Evolutionary conservation across 2,113 vertebrate species (phyloP).

Genomic region (Petroica traversi): DNA sequence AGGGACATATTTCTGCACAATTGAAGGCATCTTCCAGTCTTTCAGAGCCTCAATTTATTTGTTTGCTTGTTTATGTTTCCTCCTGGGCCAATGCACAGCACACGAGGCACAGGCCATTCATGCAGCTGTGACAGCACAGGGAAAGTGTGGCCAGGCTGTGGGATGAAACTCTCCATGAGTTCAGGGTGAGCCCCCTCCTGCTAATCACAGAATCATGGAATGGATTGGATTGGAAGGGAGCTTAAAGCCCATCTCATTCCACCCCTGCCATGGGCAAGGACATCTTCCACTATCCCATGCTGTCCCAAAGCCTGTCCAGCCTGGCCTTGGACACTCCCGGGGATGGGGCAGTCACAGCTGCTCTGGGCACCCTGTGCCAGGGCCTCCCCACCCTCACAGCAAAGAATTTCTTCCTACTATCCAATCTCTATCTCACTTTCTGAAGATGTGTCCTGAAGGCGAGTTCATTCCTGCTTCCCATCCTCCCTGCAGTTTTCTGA

Average conservation of each 20-base stretch:
- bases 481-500: background rate
- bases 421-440: background rate
- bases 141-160: background rate
- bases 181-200: background rate
- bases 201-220: background rate
- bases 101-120: background rate
- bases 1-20: background rate
- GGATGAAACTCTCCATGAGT: background rate
- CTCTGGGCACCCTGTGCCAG: background rate
- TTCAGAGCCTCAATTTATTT: slow-evolving; percentile 16
- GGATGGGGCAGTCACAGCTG: background rate
- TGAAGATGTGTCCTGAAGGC: background rate
- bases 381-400: fast-evolving
- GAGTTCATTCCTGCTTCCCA: background rate
- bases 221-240: background rate
- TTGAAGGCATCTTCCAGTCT: background rate
- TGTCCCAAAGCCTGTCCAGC: fast-evolving
- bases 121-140: background rate
- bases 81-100: background rate
- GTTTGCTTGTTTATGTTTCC: slow-evolving; percentile 9
- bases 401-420: background rate
- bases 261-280: background rate
- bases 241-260: background rate
- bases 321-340: background rate
- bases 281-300: fast-evolving